Percentiles rank a stretch among this genome's conserved stretches.
These are phyloP conservation scores for Paradisaea rubra DNA, from an alignment of 2,113 vertebrate genomes.

Conservation along the genomic window DNA sequence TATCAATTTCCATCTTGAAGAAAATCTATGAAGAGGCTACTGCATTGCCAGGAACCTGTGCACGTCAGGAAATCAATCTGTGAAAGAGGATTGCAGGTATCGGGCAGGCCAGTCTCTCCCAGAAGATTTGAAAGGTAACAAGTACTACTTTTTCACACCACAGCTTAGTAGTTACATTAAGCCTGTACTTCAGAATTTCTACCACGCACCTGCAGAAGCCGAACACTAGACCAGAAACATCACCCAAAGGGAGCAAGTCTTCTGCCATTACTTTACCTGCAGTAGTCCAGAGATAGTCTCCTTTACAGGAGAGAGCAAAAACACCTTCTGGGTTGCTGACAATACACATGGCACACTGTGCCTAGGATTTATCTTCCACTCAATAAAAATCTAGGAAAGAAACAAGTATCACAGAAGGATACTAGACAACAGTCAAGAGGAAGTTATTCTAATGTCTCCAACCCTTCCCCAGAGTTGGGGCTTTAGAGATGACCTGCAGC, in stretches of 20 bases:
- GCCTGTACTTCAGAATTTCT: neutral
- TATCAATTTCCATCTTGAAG: neutral
- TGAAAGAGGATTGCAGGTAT: neutral
- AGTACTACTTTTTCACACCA: neutral
- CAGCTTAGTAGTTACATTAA: neutral
- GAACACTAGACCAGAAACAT: neutral
- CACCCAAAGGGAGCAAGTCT: neutral
- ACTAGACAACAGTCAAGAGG: neutral
- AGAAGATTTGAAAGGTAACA: neutral
- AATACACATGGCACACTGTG: neutral
- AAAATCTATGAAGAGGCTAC: neutral
- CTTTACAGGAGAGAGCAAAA: neutral
- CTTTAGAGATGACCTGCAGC: neutral
- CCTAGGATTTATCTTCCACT: neutral
- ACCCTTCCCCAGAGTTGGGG: fast-evolving
- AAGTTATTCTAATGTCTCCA: neutral
- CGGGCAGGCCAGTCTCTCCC: neutral
- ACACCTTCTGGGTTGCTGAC: neutral
- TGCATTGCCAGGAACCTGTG: neutral
- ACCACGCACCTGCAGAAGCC: neutral
- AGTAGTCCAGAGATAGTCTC: neutral
- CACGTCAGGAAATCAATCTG: neutral
- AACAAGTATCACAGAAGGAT: neutral
- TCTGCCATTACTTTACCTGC: neutral
- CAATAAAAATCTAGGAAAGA: neutral